phyloP scores from a whole-genome alignment of 2,797 vertebrate species.

The Carcharodon carcharias region DNA sequence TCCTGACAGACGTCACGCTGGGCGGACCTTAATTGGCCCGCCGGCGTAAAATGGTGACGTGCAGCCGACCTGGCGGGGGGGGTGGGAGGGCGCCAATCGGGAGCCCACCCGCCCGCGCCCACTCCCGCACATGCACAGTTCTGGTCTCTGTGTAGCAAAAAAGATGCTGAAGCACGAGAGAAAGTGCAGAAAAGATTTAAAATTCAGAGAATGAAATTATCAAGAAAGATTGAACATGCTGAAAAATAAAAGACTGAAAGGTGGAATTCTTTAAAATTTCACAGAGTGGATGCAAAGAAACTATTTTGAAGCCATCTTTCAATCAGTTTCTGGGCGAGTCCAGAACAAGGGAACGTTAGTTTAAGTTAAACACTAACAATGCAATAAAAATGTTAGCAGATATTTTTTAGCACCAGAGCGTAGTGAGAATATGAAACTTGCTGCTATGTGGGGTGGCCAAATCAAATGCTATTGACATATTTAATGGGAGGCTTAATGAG shows the following conservation, averaged over 20 bases:
- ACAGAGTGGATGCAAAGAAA: neutral
- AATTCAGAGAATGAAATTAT: neutral
- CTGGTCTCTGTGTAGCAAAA: neutral
- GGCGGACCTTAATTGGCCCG: too few species aligned
- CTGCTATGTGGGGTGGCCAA: neutral
- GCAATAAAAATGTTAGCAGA: neutral
- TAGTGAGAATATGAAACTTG: neutral
- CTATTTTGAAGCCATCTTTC: neutral
- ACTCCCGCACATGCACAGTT: neutral
- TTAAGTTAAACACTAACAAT: neutral
- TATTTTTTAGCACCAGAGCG: neutral
- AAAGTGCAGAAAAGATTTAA: neutral
- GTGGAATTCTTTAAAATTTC: neutral
- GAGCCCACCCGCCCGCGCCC: too few species aligned
- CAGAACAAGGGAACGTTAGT: neutral
- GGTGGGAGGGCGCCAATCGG: too few species aligned
- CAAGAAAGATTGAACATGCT: neutral
- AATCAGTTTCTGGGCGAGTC: neutral
- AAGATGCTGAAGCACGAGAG: neutral
- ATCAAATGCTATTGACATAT: neutral
- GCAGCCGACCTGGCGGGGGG: too few species aligned
- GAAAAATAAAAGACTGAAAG: neutral
- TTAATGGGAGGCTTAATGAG: neutral
- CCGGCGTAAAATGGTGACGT: too few species aligned
- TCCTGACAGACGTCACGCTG: too few species aligned